Conservation (phyloP, 2,797 vertebrate species). For the Phrynocephalus guinanensis region DNA sequence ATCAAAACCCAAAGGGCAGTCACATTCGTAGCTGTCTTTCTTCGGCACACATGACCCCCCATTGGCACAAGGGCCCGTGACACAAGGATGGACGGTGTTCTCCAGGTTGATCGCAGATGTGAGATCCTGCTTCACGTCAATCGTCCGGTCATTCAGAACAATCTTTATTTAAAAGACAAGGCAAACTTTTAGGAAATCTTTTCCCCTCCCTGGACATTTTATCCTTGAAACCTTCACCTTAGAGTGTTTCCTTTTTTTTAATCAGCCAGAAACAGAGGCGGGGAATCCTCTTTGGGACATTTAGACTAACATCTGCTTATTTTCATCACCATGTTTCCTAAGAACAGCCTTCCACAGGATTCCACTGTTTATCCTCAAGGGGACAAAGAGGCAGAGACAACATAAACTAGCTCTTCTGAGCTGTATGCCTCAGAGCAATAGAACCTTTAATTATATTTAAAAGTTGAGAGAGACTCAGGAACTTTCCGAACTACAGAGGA, state of each 20-base stretch:
- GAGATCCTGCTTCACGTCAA: conserved; percentile 83
- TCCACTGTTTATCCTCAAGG: not conserved
- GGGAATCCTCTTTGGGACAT: conserved; percentile 2
- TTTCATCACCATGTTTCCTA: conserved; percentile 16
- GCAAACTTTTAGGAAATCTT: not conserved
- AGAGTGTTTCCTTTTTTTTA: conserved; percentile 1
- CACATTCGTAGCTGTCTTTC: conserved; percentile 92
- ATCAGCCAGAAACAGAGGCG: conserved; percentile 8
- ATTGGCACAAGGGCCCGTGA: conserved; percentile 87
- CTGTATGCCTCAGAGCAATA: conserved; percentile 6
- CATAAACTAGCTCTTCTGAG: not conserved
- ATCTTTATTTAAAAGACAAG: conserved; percentile 76
- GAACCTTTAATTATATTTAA: not conserved
- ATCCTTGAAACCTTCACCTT: not conserved
- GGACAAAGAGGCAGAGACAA: not conserved
- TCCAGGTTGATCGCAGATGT: conserved; percentile 87
- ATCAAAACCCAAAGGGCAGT: conserved; percentile 94
- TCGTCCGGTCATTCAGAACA: conserved; percentile 88
- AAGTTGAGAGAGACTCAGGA: conserved; percentile 33
- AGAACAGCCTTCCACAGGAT: not conserved
- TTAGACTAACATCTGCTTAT: conserved; percentile 2
- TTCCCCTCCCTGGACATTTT: not conserved
- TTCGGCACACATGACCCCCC: conserved; percentile 91
- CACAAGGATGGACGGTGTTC: conserved; percentile 90
- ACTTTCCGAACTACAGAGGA: not conserved